Base-by-base conservation (phyloP, 2,113 vertebrate species). In the Plotosus lineatus region DNA sequence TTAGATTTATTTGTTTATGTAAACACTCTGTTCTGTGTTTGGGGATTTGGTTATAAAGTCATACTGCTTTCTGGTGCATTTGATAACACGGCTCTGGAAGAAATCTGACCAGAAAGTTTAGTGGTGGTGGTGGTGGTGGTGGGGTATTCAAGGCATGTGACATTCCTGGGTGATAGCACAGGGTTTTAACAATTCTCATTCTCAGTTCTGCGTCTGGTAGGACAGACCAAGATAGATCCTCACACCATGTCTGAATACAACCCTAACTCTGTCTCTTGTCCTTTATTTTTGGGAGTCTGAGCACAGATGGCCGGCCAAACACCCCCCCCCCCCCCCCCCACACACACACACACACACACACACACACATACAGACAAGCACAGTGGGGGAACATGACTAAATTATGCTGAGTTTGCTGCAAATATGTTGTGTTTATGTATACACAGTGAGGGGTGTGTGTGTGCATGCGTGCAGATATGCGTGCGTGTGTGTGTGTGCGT, bases 361-460 rank as follows among this genome's bases (percentile, higher is more conserved):
- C 60, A 61, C 60, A 61, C 60, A 61, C 28, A 61, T 15, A 63
- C 31, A 63, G 28, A 63, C 33, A 38, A 28, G 36, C 31, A 36
- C 60, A 60, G 58, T 14, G 11, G 26, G n/a, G 10, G 5, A 60
- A 33, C 58, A 26, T 33, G 58, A 61, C 58, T 60, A 33, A 17
- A 19, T 65, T 65, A 38, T 65, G 61, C 61, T 65, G 61, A 65
- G 33, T 38, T 65, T 65, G 61, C 19, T 65, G 61, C 19, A 40
- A 38, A 65, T 65, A 36, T 65, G 61, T 65, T 38, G 38, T 66
- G 63, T 42, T 40, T 68, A 44, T 68, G 11, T 68, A 11, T n/a
- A 44, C 65, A 68, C 38, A n/a, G 38, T 65, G 61, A 12, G 14
- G 53, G 23, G 53, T 55, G 53, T 55, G 53, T 56, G 53, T 55